Evolutionary conservation across 1,140 invertebrate species (phyloP).

Genomic region (Atopsyche davidsoni): DNA sequence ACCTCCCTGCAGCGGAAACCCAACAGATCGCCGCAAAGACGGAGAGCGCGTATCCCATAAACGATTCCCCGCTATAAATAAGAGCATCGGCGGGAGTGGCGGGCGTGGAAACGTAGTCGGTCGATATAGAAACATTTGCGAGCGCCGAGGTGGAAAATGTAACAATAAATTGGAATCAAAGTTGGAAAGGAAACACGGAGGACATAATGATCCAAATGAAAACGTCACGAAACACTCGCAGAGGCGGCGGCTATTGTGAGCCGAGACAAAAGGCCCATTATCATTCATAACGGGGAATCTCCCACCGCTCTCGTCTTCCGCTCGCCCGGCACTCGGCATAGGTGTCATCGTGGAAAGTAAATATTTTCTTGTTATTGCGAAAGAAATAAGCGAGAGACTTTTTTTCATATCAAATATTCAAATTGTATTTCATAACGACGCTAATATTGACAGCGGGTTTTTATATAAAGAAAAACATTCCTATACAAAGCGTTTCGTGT

Average conservation of each 20-base stretch:
- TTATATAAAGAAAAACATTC: too few species aligned
- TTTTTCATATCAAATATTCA: too few species aligned
- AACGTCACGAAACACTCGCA: conserved; percentile 3
- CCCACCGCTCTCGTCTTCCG: too few species aligned
- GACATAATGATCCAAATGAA: conserved; percentile 13
- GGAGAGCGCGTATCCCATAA: conserved; percentile 13
- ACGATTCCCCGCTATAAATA: conserved; percentile 9
- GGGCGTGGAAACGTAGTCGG: background rate
- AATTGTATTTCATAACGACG: too few species aligned
- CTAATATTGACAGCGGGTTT: too few species aligned
- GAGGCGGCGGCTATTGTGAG: background rate
- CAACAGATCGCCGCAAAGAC: too few species aligned
- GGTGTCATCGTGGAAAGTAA: background rate
- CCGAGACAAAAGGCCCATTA: conserved; percentile 3
- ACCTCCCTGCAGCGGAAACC: too few species aligned
- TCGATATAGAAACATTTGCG: background rate
- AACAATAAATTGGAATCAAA: conserved; percentile 20
- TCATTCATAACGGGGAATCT: background rate
- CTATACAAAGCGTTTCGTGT: too few species aligned
- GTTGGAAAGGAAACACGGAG: conserved; percentile 5
- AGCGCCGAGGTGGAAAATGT: conserved; percentile 15
- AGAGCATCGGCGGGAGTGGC: background rate
- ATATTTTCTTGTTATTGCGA: background rate
- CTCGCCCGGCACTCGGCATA: background rate
- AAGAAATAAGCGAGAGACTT: too few species aligned